Evolutionary conservation across 2,888 invertebrate genomes (phyloP).

Genomic region (Beris morrisii): DNA sequence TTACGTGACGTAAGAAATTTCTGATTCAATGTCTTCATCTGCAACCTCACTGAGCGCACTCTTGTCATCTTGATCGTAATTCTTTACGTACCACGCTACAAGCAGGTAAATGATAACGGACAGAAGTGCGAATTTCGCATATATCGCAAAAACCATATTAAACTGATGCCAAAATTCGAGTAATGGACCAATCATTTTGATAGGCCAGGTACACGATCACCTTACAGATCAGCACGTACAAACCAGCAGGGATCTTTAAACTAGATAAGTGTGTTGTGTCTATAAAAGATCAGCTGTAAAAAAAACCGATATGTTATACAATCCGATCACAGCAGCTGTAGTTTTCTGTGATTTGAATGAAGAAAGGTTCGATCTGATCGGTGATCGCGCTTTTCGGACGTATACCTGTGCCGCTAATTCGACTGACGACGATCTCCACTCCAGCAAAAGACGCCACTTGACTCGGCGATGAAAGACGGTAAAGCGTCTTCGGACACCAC

Average conservation of each 20-base stretch:
- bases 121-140: constrained; percentile 50
- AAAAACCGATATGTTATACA: too few species aligned
- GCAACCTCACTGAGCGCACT: constrained; percentile 1
- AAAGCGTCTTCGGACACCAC: too few species aligned
- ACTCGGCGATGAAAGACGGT: too few species aligned
- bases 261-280: background rate
- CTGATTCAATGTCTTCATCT: constrained; percentile 26
- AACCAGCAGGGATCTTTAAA: background rate
- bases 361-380: too few species aligned
- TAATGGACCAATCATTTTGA: background rate
- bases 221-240: background rate
- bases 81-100: constrained; percentile 51
- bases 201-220: background rate
- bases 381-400: too few species aligned
- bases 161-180: constrained; percentile 10
- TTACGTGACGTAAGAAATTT: constrained; percentile 36
- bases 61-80: constrained; percentile 41
- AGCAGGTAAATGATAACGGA: constrained; percentile 48
- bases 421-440: too few species aligned
- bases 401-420: too few species aligned
- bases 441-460: too few species aligned
- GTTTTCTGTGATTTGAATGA: too few species aligned
- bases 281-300: too few species aligned
- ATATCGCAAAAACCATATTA: constrained; percentile 47
- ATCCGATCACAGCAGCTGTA: too few species aligned